phyloP scores from a whole-genome alignment of 30 jellyfish, hydroid and myxozoan species.

The Mastigias papua region DNA sequence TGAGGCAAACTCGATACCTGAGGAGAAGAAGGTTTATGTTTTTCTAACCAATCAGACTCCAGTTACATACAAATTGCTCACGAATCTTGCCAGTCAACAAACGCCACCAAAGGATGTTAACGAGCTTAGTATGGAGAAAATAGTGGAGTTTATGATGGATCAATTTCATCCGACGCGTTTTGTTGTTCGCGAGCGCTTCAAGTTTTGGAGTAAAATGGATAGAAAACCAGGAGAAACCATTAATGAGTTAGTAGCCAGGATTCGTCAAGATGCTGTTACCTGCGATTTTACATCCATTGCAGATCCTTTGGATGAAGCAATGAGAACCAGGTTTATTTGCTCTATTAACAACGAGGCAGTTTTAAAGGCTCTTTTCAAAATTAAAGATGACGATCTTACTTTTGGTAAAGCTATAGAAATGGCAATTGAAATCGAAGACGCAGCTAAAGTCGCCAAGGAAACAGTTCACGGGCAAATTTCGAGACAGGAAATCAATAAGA shows the following conservation, averaged over 20 bases:
- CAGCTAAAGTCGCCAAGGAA: too few species aligned
- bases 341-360: too few species aligned
- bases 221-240: slow-evolving; percentile 62
- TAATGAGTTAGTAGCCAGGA: slow-evolving; percentile 42
- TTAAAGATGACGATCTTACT: slow-evolving; percentile 14
- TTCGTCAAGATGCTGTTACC: too few species aligned
- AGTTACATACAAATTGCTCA: slow-evolving; percentile 17
- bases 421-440: too few species aligned
- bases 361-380: too few species aligned
- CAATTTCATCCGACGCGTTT: slow-evolving; percentile 58
- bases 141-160: slow-evolving; percentile 20
- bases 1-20: slow-evolving; percentile 42
- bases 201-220: slow-evolving; percentile 38
- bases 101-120: too few species aligned
- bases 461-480: too few species aligned
- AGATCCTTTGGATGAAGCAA: slow-evolving; percentile 75
- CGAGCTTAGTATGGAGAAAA: slow-evolving; percentile 40
- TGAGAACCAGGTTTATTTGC: too few species aligned
- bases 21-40: too few species aligned
- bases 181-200: too few species aligned
- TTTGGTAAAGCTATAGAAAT: slow-evolving; percentile 44
- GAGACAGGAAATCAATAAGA: neutral
- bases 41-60: too few species aligned
- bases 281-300: slow-evolving; percentile 46
- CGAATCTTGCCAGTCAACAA: slow-evolving; percentile 16